These are phyloP conservation scores for Chaunax sp. DNA, from an alignment of 2,797 vertebrate species.

Conservation along the genomic window DNA sequence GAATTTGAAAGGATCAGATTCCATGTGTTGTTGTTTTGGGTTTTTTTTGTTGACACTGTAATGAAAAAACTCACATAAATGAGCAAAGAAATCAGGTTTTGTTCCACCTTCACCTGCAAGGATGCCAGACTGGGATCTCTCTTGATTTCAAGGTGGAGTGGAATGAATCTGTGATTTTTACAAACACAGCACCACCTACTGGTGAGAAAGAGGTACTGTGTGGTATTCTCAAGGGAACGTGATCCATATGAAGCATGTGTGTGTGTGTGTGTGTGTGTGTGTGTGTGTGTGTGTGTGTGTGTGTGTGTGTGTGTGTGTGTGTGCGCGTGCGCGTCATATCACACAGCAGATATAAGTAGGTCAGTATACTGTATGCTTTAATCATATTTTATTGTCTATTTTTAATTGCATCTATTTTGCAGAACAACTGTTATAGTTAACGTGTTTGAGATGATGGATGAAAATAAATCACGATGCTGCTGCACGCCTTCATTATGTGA, in stretches of 20 bases:
- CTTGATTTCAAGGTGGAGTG: neutral
- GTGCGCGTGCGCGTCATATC: no score
- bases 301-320: no score
- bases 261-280: no score
- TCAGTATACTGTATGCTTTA: neutral
- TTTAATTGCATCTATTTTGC: neutral
- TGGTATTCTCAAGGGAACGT: no score
- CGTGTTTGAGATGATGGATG: no score
- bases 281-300: no score
- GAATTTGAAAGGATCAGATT: no score
- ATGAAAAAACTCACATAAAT: no score
- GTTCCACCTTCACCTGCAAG: neutral
- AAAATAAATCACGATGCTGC: neutral
- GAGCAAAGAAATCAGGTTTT: no score
- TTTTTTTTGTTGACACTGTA: no score
- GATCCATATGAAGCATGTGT: no score
- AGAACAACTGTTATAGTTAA: neutral
- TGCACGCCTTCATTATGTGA: neutral
- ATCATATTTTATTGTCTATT: neutral
- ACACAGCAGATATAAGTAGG: neutral
- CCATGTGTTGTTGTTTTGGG: no score
- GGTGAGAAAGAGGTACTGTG: neutral
- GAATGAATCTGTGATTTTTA: neutral
- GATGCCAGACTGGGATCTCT: neutral
- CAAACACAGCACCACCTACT: conserved; percentile 27